Evolutionary conservation across 2,113 vertebrate species (phyloP).

Genomic region (Nycticryphes semicollaris): DNA sequence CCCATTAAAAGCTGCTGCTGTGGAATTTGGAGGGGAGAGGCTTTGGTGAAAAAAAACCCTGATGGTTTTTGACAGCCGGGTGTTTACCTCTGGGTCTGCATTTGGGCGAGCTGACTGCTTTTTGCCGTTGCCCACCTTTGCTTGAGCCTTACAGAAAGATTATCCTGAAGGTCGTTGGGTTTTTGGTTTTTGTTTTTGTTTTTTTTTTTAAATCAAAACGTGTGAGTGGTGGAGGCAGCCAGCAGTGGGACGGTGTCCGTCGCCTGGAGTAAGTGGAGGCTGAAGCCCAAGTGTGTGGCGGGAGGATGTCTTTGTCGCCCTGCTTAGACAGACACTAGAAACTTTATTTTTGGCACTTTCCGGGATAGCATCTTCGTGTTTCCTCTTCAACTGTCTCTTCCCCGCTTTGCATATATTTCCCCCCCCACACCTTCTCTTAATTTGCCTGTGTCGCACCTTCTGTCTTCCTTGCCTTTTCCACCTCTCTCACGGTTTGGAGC

Average conservation of each 20-base stretch:
- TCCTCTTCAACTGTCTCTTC: neutral
- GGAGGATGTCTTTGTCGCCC: neutral
- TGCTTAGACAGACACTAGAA: neutral
- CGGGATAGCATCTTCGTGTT: neutral
- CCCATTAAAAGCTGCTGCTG: slow-evolving; percentile 18
- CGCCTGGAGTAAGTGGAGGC: neutral
- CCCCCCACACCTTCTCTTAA: neutral
- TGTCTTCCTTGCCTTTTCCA: neutral
- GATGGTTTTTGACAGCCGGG: neutral
- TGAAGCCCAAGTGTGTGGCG: neutral
- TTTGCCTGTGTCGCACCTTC: neutral
- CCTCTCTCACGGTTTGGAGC: neutral
- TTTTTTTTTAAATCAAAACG: slow-evolving; percentile 21
- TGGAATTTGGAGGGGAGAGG: neutral
- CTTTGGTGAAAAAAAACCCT: slow-evolving; percentile 4
- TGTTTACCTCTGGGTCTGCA: slow-evolving; percentile 24
- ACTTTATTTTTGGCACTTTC: neutral
- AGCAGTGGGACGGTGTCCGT: neutral
- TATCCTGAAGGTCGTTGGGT: neutral
- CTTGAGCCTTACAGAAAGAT: neutral
- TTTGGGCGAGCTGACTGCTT: neutral
- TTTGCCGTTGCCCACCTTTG: slow-evolving; percentile 25
- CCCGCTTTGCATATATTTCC: neutral
- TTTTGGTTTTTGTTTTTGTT: too few relatives aligned
- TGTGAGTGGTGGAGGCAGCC: slow-evolving; percentile 11